Conservation (phyloP, 2,113 vertebrate genomes). For the Pollimyrus isidori region DNA sequence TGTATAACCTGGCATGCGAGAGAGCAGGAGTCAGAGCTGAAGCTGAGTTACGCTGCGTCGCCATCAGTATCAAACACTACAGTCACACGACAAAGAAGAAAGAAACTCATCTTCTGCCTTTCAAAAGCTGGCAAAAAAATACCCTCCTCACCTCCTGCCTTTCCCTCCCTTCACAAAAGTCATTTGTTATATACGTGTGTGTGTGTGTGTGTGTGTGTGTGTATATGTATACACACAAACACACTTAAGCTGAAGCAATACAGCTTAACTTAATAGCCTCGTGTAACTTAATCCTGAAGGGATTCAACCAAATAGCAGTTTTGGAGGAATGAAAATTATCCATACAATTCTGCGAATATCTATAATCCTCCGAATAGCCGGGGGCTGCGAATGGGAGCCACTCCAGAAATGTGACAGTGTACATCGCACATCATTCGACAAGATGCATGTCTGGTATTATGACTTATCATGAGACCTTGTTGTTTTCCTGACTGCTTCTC, state of each 20-base stretch:
- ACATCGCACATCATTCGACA: not conserved
- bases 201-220: not conserved
- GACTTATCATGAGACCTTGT: not conserved
- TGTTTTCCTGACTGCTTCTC: not conserved
- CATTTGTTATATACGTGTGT: not conserved
- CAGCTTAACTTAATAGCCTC: not conserved
- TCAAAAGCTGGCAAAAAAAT: not conserved
- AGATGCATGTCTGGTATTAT: not conserved
- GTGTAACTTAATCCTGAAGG: not conserved
- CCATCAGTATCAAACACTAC: not conserved
- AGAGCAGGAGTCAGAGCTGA: not conserved
- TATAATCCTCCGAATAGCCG: not conserved
- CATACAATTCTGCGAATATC: not conserved
- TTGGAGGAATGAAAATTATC: not conserved
- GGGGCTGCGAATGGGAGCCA: not conserved
- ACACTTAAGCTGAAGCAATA: not conserved
- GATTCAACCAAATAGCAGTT: not conserved
- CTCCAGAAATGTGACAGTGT: not conserved
- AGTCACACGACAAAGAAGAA: not conserved
- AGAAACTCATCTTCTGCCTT: not conserved
- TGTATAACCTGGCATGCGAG: conserved; percentile 26
- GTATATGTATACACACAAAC: not conserved
- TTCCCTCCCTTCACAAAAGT: not conserved
- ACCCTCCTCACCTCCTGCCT: not conserved
- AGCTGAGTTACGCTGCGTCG: not conserved